A percentile compares a stretch with the other conserved stretches of the same genome.
phyloP scores from a whole-genome alignment of 2,888 invertebrate species.

The Candidula unifasciata region DNA sequence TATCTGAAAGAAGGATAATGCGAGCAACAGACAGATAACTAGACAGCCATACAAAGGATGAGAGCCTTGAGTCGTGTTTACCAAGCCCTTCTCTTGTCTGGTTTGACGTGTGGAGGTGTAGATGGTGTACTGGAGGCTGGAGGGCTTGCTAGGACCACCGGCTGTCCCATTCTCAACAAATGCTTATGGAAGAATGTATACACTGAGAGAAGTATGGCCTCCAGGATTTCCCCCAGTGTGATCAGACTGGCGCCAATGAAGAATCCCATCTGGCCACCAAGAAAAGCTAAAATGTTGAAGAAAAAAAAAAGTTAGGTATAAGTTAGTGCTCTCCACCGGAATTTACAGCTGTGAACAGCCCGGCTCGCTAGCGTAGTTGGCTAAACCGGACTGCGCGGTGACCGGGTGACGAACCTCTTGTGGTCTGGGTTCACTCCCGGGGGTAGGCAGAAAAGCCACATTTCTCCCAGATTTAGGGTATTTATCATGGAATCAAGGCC shows the following conservation, averaged over 20 bases:
- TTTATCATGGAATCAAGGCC: too few relatives aligned
- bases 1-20: too few relatives aligned
- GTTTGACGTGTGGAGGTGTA: background rate
- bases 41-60: too few relatives aligned
- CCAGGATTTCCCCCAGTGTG: slow-evolving; percentile 35
- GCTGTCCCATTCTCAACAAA: slow-evolving; percentile 6
- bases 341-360: too few relatives aligned
- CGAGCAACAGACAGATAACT: too few relatives aligned
- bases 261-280: slow-evolving; percentile 46
- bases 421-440: too few relatives aligned
- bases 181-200: slow-evolving; percentile 26
- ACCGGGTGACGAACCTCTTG: too few relatives aligned
- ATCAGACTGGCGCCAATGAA: slow-evolving; percentile 43
- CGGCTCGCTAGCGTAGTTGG: too few relatives aligned
- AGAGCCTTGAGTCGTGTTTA: background rate
- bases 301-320: background rate
- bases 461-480: too few relatives aligned
- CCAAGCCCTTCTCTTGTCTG: background rate
- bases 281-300: slow-evolving; percentile 21
- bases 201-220: slow-evolving; percentile 18
- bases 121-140: background rate
- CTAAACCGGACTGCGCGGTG: too few relatives aligned
- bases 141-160: background rate
- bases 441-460: too few relatives aligned
- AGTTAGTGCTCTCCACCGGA: too few relatives aligned